Evolutionary conservation across 2,797 vertebrate species (phyloP), one percentile per base, ranked within the genome.

Genomic region (Sebastes matsubarae): DNA sequence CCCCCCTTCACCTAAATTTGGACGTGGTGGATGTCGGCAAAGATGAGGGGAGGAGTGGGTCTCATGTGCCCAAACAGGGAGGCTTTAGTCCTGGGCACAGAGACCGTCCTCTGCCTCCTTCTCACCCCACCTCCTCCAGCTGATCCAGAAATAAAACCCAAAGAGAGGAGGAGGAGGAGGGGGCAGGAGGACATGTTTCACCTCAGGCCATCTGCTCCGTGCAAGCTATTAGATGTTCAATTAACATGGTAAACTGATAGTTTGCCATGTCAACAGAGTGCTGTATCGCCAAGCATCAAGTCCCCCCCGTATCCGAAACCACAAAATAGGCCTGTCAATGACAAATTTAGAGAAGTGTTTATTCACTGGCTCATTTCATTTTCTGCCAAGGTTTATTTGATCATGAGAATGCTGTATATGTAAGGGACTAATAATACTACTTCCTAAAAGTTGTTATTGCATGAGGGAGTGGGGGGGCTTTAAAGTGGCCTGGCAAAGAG

Each of bases 211-310:
- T 93, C 91, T 92, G 91, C 88, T 89, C 83, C 66, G 79, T 52
- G 29, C 65, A 36, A 89, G 89, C 86, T 89, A 94, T 94, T 93
- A 91, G 83, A 89, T 89, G 89, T 93, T 93, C 89, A 93, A 91
- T 95, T 93, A 93, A 92, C 87, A 87, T 29, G 52, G 92, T 91
- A 91, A 90, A 94, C 81, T 85, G 91, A 94, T 92, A 92, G 90
- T 92, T 82, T 90, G 82, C 80, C 81, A 71, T 91, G 90, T 94
- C 91, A 92, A 92, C 91, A 92, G 81, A 79, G 68, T 27, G 66
- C 76, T 79, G 79, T 81, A 88, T 93, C 79, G 68, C 77, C 68
- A 64, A 77, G 84, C 84, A 64, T 89, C 80, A 76, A 58, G 36
- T 85, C 58, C 24, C 42, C 67, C 58, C 24, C 34, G 46, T 38